A percentile compares a stretch with the other conserved stretches of the same genome.
These are phyloP conservation scores for Heliothis peltigera DNA, from an alignment of 2,888 invertebrate genomes.

Conservation along the genomic window DNA sequence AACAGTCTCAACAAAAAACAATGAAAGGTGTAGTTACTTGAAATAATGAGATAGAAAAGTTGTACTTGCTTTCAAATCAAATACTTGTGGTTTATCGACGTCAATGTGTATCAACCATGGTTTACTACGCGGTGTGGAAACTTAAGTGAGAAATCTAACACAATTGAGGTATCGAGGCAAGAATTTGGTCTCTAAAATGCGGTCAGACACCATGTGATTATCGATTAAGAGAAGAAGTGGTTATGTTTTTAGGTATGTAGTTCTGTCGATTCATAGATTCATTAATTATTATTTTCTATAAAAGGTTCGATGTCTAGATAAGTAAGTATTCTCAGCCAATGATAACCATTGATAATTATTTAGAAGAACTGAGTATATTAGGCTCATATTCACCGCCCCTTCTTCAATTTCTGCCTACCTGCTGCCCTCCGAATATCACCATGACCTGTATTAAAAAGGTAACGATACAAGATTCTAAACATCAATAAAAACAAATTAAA, in stretches of 20 bases:
- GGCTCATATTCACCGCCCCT: no score
- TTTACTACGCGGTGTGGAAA: conserved; percentile 65
- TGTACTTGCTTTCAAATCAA: conserved; percentile 49
- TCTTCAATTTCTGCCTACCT: no score
- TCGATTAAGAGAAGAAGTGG: conserved; percentile 34
- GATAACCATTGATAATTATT: no score
- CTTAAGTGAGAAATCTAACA: conserved; percentile 61
- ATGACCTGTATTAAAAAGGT: no score
- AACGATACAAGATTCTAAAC: no score
- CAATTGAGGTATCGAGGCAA: conserved; percentile 66
- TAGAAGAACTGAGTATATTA: no score
- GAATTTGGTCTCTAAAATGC: conserved; percentile 67
- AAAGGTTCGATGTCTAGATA: no score
- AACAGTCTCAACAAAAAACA: conserved; percentile 2
- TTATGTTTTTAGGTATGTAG: not conserved
- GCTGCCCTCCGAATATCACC: no score
- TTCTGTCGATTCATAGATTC: not conserved
- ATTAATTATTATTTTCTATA: no score
- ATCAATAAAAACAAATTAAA: no score
- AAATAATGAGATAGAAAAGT: conserved; percentile 36
- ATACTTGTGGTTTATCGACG: conserved; percentile 51
- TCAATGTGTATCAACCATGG: conserved; percentile 46
- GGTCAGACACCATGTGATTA: conserved; percentile 58
- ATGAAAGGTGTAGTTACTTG: conserved; percentile 3
- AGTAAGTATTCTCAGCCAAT: no score